Evolutionary conservation across 2,113 vertebrate genomes (phyloP), one percentile per base, ranked within the genome.

Genomic region (Neopipo cinnamomea): DNA sequence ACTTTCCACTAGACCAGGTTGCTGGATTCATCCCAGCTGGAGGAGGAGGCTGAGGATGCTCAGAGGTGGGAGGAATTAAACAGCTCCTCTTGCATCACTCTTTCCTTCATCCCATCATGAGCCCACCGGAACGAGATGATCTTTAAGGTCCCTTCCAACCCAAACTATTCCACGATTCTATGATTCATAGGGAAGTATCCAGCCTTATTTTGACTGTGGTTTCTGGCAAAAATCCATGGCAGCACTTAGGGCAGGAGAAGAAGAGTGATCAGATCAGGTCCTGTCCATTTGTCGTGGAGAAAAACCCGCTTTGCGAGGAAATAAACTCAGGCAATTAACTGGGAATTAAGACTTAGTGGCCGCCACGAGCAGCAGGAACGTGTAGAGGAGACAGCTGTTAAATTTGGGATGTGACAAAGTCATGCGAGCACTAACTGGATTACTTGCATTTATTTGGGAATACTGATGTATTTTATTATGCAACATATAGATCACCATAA

Each of bases 371-470:
- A 71, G 95, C 85, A 82, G 90, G 79, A 79, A 3, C 52, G 44
- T 75, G 56, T 37, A 78, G 79, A 92, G 89, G 78, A 91, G 95
- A 55, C 93, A 95, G 97, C 95, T 95, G 92, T 92, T 89, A 55
- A 91, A 94, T 86, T 85, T 53, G 63, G 88, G 35, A 46, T 72
- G 93, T 93, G 95, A 76, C 89, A 89, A 71, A 95, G 77, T 80
- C 93, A 62, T 31, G 85, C 4, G 18, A 94, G 12, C 65, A 0
- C 88, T 97, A 96, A 95, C 91, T 33, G 91, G 96, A 97, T 95
- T 95, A 93, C 86, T 89, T 55, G 85, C 94, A 73, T 92, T 95
- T 93, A 58, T 92, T 94, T 92, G 92, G 93, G 82, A 93, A 94
- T 88, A 52, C 87, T 97, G 47, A 78, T 81, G 86, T 79, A 37